phyloP scores from a whole-genome alignment of 2,113 vertebrate species.

The Pachycephala philippinensis region DNA sequence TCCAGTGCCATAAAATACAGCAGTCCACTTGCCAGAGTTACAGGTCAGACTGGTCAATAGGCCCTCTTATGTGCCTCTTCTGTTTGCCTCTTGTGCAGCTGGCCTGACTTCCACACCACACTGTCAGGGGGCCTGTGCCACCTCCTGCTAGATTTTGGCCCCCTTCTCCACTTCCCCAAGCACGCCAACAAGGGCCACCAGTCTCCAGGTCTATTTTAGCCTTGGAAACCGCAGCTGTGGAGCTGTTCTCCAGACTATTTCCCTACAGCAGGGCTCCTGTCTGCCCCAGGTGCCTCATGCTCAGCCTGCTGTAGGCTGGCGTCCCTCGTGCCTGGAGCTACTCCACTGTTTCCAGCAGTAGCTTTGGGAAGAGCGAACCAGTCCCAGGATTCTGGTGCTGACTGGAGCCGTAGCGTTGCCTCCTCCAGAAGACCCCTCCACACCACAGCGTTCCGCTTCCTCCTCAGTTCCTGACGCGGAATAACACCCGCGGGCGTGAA shows the following conservation, averaged over 20 bases:
- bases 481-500: rapidly evolving
- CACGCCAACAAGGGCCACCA: background rate
- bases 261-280: too few species aligned
- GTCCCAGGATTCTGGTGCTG: background rate
- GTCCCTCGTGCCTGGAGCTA: rapidly evolving
- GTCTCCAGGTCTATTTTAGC: background rate
- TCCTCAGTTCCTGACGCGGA: background rate
- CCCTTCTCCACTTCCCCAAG: background rate
- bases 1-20: background rate
- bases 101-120: background rate
- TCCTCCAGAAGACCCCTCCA: background rate
- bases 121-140: too few species aligned
- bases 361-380: background rate
- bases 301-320: too few species aligned
- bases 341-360: rapidly evolving
- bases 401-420: background rate
- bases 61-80: rapidly evolving
- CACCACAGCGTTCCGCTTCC: rapidly evolving
- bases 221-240: background rate
- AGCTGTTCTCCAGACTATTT: background rate
- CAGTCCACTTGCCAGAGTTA: too few species aligned
- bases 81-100: background rate
- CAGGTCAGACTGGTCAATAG: background rate
- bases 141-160: too few species aligned
- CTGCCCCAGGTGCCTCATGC: rapidly evolving